Evolutionary conservation across 2,113 vertebrate species (phyloP).

Genomic region (Terrapene triunguis): DNA sequence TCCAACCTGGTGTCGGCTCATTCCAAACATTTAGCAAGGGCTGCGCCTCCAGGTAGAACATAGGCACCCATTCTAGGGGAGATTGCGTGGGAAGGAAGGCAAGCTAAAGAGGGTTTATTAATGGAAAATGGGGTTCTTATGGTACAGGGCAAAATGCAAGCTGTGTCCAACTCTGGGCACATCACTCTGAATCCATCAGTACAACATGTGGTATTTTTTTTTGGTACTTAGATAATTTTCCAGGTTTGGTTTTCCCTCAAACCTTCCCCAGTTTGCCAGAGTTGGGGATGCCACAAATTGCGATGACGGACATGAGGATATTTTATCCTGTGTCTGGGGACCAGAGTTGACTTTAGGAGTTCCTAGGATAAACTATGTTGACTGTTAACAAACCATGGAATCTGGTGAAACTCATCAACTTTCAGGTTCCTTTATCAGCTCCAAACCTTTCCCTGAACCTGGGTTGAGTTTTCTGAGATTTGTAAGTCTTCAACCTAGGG

Average conservation of each 20-base stretch:
- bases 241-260: not conserved
- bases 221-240: not conserved
- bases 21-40: constrained; percentile 64
- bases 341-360: not conserved
- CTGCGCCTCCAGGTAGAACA: constrained; percentile 49
- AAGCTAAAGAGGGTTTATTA: constrained; percentile 9
- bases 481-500: not conserved
- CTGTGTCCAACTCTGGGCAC: constrained; percentile 61
- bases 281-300: not conserved
- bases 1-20: constrained; percentile 46
- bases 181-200: not conserved
- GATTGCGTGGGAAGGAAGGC: constrained; percentile 54
- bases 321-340: not conserved
- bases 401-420: not conserved
- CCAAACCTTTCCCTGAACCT: too few relatives aligned
- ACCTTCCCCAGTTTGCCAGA: not conserved
- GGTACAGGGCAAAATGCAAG: constrained; percentile 60
- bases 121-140: constrained; percentile 59
- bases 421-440: not conserved
- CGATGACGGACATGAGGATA: not conserved
- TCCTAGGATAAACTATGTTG: not conserved
- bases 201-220: not conserved
- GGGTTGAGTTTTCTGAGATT: not conserved
- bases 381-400: not conserved
- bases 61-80: constrained; percentile 20